Evolutionary conservation across 2,797 vertebrate genomes (phyloP), one percentile per base, ranked within the genome.

Genomic region (Mus minutoides): DNA sequence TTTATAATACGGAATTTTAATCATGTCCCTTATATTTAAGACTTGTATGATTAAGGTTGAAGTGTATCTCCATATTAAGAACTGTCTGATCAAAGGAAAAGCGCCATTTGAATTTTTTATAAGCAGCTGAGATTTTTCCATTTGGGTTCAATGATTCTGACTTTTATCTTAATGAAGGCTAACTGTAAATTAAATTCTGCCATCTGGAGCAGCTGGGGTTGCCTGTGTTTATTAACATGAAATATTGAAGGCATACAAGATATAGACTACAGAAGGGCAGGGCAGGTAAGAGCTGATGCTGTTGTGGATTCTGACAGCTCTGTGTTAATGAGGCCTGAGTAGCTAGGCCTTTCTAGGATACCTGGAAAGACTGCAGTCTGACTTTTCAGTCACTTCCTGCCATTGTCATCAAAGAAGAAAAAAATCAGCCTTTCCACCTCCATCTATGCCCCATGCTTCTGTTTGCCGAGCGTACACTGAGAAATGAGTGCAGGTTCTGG

Each of bases 71-170:
- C 96, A 97, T 98, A 98, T 97, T 96, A 97, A 91, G 96, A 98
- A 88, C 97, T 98, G 97, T 97, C 98, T 98, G 98, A 98, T 98
- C 92, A 98, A 98, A 98, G 96, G 85, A 97, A 96, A 97, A 97
- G 98, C 96, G 78, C 96, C 97, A 95, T 97, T 96, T 98, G 89
- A 97, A 97, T 98, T 97, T 98, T 98, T 98, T 97, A 97, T 98
- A 97, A 97, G 76, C 87, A 97, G 16, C 97, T 97, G 98, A 97
- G 78, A 58, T 97, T 97, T 98, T 98, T 97, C 75, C 91, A 94
- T 98, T 98, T 98, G 96, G 94, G 97, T 96, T 98, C 97, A 97
- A 0, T 97, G 97, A 97, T 98, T 94, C 90, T 97, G 92, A 93
- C 96, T 98, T 94, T 98, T 97, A 91, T 97, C 96, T 97, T 98